A percentile compares a stretch with the other conserved stretches of the same genome.
Evolutionary conservation across 2,113 vertebrate genomes (phyloP).

Genomic region (Periophthalmus modestus): DNA sequence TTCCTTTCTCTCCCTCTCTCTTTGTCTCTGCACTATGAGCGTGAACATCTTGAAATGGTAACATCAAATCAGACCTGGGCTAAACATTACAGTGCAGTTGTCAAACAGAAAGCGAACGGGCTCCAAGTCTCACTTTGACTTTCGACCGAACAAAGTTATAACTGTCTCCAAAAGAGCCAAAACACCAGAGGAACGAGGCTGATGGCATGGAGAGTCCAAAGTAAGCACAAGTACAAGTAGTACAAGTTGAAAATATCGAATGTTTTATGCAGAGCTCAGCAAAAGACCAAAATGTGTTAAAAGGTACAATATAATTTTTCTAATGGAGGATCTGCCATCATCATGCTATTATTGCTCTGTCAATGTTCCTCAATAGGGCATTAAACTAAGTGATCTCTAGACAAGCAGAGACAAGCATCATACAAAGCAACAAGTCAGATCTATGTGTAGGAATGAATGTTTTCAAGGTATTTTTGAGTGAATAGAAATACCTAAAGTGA

Average conservation of each 20-base stretch:
- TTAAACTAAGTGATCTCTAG: no score
- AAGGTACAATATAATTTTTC: no score
- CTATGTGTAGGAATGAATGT: no score
- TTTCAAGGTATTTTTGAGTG: no score
- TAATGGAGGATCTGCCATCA: no score
- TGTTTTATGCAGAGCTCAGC: no score
- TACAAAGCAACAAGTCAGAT: no score
- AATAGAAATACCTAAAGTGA: no score
- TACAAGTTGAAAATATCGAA: background rate
- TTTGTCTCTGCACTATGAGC: background rate
- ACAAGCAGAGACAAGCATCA: no score
- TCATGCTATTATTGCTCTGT: no score
- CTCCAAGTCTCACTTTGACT: constrained; percentile 10
- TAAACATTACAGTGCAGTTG: constrained; percentile 6
- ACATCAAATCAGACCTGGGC: constrained; percentile 13
- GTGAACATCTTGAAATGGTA: constrained; percentile 22
- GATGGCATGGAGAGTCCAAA: constrained; percentile 3
- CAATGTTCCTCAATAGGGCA: no score
- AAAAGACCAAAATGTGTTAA: no score
- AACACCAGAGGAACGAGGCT: constrained; percentile 14
- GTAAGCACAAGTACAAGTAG: background rate
- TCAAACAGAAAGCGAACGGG: constrained; percentile 23
- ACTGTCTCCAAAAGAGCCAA: background rate
- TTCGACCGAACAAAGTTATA: constrained; percentile 6
- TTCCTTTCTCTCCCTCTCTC: background rate